Base-by-base conservation (phyloP, 1,140 invertebrate genomes). In the Tribolium madens region DNA sequence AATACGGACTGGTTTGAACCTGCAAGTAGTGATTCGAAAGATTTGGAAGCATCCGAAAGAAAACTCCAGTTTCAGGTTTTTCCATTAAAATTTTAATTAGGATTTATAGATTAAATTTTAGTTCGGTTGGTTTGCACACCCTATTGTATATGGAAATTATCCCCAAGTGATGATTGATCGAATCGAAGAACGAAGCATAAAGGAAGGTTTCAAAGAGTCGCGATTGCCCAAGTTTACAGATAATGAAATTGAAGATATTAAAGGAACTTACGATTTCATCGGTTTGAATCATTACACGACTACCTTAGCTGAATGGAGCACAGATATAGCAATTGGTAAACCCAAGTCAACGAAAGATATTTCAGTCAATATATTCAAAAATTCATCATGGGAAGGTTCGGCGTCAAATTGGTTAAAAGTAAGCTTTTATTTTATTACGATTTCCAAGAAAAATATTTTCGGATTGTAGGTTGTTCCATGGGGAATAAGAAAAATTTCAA, bases 111-210 rank as follows among this genome's bases (percentile, higher is more conserved):
- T 36, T 64, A 14, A 31, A 3, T 42, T 42, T 3, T 82, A 89
- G 88, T 88, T 89, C 73, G 89, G 89, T 7, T 90, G 89, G 88
- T 92, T 89, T 77, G 89, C 87, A 0, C 86, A 92, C 85, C 91
- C 92, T 3, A 89, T 93, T 64, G 91, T 89, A 78, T 82, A 84
- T 10, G 92, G 92, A 9, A 89, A 93, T 79, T 93, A 92, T 81
- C 91, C 92, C 1, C 77, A 84, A 73, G 84, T 90, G 14, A 87
- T 93, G 85, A 89, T 88, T 77, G 82, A 89, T 17, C 87, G 87
- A 33, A 85, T 93, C 2, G 86, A 84, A 6, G 80, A 83, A 10
- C 87, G 88, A 14, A 91, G 91, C 82, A 85, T 84, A 42, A 82
- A 86, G 53, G 91, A 93, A 85, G 89, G 89, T 4, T 89, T 86